Conservation (phyloP, 2,888 invertebrate species). For the Spisula subtruncata region DNA sequence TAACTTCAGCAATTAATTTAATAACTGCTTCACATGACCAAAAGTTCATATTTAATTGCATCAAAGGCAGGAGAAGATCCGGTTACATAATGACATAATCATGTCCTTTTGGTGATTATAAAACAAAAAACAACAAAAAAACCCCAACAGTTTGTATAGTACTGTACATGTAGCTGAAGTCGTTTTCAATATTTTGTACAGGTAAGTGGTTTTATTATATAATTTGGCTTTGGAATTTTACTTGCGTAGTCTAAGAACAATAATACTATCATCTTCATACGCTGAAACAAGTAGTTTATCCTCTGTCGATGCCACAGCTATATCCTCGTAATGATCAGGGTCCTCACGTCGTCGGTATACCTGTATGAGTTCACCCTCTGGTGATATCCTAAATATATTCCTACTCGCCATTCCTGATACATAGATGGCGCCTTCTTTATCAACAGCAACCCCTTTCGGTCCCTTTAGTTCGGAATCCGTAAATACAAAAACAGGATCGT, state of each 20-base stretch:
- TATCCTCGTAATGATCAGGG: conserved; percentile 67
- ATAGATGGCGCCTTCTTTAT: conserved; percentile 57
- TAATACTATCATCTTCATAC: conserved; percentile 66
- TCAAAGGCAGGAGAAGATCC: too few relatives aligned
- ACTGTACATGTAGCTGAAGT: too few relatives aligned
- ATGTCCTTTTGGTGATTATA: too few relatives aligned
- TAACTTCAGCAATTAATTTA: too few relatives aligned
- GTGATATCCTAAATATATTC: conserved; percentile 66
- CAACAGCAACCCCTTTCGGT: conserved; percentile 64
- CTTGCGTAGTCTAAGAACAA: conserved; percentile 45
- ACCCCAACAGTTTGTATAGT: too few relatives aligned
- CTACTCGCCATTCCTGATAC: conserved; percentile 70
- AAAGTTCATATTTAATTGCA: too few relatives aligned
- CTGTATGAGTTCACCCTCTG: conserved; percentile 63
- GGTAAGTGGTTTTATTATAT: too few relatives aligned
- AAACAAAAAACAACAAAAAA: too few relatives aligned
- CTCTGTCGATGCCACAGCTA: conserved; percentile 52
- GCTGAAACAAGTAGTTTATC: conserved; percentile 66
- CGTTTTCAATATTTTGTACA: too few relatives aligned
- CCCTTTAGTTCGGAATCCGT: conserved; percentile 60
- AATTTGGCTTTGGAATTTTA: background rate
- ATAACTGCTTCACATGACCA: too few relatives aligned
- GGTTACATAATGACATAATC: too few relatives aligned
- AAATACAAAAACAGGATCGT: conserved; percentile 63
- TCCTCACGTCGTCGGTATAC: conserved; percentile 63